Base-by-base conservation (phyloP, 1,140 invertebrate genomes). In the Matsumurasca onukii region DNA sequence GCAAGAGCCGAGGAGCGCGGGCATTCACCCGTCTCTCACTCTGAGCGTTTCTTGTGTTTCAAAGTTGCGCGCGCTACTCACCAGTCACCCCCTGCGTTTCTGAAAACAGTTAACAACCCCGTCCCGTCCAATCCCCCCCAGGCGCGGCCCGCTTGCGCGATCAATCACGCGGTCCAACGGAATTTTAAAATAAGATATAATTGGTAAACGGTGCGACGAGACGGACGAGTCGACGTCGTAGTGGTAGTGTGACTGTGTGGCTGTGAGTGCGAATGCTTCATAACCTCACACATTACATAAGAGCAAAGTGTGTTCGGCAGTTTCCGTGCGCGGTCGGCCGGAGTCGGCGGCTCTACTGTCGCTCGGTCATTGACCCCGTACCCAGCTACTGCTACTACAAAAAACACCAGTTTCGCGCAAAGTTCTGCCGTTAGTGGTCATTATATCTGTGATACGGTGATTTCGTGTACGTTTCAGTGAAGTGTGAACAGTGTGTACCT, bases 361-460 rank as follows among this genome's bases (percentile, higher is more conserved):
- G 65, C 52, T n/a, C 34, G 65, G 52, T 52, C 52, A 30, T 34
- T 67, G 65, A 67, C 49, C 65, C 65, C 49, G 24, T 31, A 31
- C 62, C 39, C 62, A 48, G 62, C n/a, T n/a, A n/a, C n/a, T n/a
- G 62, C 39, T 65, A n/a, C n/a, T n/a, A 65, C 39, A 65, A 65
- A 65, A 65, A 65, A 65, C 31, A 65, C 62, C 62, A 65, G 62
- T 65, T 65, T 65, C 62, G 62, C 62, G 31, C 31, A 48, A 65
- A 65, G 62, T 65, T 65, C 48, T 65, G 62, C 62, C 62, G 62
- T 65, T 65, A 65, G 31, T 65, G 62, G 62, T 65, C 31, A 59
- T 59, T 59, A 59, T 59, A 20, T 3, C 5, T 20, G 49, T 51
- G 49, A 51, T 51, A 51, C 24, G n/a, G 49, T 51, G 49, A 51